Evolutionary conservation across 2,888 invertebrate species (phyloP).

Genomic region (Piscicola geometra): DNA sequence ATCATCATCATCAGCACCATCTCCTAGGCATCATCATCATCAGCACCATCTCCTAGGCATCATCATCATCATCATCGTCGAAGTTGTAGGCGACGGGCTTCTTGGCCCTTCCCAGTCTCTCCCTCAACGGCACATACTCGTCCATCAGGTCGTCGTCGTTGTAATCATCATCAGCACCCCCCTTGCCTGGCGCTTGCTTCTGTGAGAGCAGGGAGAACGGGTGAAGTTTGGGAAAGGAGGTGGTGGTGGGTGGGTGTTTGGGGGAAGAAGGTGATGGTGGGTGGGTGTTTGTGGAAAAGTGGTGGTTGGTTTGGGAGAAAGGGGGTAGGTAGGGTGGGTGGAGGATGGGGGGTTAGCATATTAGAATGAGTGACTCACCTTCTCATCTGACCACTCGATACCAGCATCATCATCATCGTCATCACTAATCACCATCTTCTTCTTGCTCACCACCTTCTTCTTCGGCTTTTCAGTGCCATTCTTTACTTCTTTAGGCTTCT

Average conservation of each 20-base stretch:
- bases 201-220: neutral
- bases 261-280: too few relatives aligned
- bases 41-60: too few relatives aligned
- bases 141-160: conserved; percentile 21
- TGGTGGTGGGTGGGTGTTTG: too few relatives aligned
- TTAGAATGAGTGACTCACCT: neutral
- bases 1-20: too few relatives aligned
- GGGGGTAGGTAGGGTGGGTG: too few relatives aligned
- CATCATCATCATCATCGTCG: conserved; percentile 48
- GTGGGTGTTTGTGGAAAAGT: too few relatives aligned
- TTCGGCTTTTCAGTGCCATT: conserved; percentile 14
- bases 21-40: too few relatives aligned
- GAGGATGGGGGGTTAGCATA: neutral
- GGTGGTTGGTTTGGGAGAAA: too few relatives aligned
- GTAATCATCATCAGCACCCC: conserved; percentile 14
- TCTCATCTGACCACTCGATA: conserved; percentile 24
- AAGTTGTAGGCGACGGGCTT: conserved; percentile 59
- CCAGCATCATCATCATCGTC: conserved; percentile 26
- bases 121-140: conserved; percentile 48
- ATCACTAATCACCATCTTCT: conserved; percentile 18
- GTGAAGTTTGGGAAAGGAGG: too few relatives aligned
- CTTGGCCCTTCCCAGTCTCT: conserved; percentile 57
- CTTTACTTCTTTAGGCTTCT: neutral
- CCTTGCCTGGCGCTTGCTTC: conserved; percentile 8
- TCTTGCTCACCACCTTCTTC: conserved; percentile 33